Conservation (phyloP, 2,797 vertebrate species). For the Hyperoplus immaculatus region DNA sequence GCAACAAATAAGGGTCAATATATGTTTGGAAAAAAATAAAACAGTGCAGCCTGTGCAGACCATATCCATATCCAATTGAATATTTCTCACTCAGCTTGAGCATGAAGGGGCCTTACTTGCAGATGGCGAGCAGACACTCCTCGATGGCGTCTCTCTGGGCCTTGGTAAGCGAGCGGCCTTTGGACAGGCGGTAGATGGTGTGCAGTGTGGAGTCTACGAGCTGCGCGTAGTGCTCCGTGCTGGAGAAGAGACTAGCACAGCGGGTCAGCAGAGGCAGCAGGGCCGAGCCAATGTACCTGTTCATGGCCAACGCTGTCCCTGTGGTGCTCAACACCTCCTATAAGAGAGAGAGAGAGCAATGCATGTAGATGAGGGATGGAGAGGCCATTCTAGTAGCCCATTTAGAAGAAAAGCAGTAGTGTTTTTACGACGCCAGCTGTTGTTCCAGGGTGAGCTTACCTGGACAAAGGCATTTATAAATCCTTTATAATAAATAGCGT, state of each 20-base stretch:
- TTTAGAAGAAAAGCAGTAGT: no score
- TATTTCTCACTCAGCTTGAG: neutral
- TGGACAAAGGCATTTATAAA: no score
- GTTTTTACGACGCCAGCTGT: no score
- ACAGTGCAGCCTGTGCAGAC: neutral
- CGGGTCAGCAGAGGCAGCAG: conserved; percentile 95
- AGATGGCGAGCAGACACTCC: conserved; percentile 96
- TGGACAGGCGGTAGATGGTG: conserved; percentile 97
- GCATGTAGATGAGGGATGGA: neutral
- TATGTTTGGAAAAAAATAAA: neutral
- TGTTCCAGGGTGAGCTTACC: no score
- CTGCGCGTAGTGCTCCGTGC: conserved; percentile 92
- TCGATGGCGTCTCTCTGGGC: conserved; percentile 97
- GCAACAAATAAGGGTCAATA: neutral
- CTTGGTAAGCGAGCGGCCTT: conserved; percentile 97
- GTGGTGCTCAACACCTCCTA: conserved; percentile 95
- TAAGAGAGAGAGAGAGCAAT: conserved; percentile 34
- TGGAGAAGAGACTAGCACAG: conserved; percentile 93
- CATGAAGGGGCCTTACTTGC: conserved; percentile 87
- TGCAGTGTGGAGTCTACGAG: conserved; percentile 95
- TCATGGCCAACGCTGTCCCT: conserved; percentile 95
- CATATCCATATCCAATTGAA: neutral
- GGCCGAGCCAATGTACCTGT: conserved; percentile 95
- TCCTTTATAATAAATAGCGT: no score
- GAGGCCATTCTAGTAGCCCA: no score